These are phyloP conservation scores for Agrochola lychnidis DNA, from an alignment of 2,888 invertebrate species.

Conservation along the genomic window DNA sequence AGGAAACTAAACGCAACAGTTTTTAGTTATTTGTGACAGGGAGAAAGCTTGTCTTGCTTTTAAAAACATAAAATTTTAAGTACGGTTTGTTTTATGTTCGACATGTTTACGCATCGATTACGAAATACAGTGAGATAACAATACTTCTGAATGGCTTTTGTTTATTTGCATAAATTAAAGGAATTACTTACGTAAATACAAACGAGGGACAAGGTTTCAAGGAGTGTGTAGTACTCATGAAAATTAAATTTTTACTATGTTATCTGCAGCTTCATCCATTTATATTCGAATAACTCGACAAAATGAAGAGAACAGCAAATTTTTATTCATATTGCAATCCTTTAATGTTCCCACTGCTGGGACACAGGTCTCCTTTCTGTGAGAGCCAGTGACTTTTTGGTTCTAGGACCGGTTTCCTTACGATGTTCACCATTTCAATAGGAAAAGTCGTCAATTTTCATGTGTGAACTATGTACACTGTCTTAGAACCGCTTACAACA, in stretches of 20 bases:
- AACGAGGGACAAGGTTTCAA: neutral
- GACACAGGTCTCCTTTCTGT: too few species aligned
- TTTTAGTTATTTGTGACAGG: too few species aligned
- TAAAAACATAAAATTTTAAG: conserved; percentile 37
- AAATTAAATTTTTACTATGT: neutral
- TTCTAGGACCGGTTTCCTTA: too few species aligned
- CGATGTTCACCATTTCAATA: too few species aligned
- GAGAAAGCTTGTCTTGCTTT: conserved; percentile 56
- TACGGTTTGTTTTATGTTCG: conserved; percentile 32
- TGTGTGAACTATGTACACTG: too few species aligned
- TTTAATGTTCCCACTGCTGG: too few species aligned
- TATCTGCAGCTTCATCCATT: neutral
- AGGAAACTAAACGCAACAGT: conserved; percentile 46
- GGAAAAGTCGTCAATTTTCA: too few species aligned
- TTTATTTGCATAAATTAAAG: conserved; percentile 7
- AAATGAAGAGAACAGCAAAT: too few species aligned
- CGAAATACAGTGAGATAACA: conserved; percentile 24
- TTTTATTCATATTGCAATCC: neutral
- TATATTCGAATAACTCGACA: neutral
- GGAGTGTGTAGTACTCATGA: neutral
- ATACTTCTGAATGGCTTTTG: conserved; percentile 16
- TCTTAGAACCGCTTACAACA: too few species aligned
- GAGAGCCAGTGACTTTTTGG: too few species aligned
- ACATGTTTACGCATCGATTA: conserved; percentile 40
- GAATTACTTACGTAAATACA: neutral